Base-by-base conservation (phyloP, 2,888 invertebrate genomes). In the Pollenia labialis region DNA sequence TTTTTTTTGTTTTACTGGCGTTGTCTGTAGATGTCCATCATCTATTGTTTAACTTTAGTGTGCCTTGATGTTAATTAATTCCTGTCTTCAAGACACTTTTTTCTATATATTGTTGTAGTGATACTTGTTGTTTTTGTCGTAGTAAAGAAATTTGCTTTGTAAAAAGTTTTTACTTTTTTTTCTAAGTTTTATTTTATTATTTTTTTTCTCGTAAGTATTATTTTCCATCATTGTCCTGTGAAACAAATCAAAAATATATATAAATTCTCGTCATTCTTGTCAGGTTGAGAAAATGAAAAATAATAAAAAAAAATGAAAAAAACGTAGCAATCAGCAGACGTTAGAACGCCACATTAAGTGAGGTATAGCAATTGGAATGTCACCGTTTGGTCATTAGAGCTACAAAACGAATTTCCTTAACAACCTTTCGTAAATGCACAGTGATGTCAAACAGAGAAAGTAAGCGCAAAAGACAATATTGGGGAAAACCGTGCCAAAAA, bases 41-140 rank as follows among this genome's bases (percentile, higher is more conserved):
- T 72, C 87, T 81, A 81, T 87, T 87, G 84, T 87, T 84, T 87
- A 74, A 76, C 68, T 44, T 84, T 60, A 77, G 77, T 82, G 71
- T 62, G 87, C 74, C 82, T 87, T 85, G 89, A 90, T 91, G 92
- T 92, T 92, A 92, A 92, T 92, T 92, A 92, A 92, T 92, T 93
- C 92, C 90, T 91, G 91, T 92, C 89, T 92, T 92, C 90, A 91
- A 92, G 91, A 91, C 90, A 91, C 90, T 90, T 91, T 89, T 90
- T 89, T 74, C 48, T 16, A 11, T 14, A 64, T 75, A 46, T 42
- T 52, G 56, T 4, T 32, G 32, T 32, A 32, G 32, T 32, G 32
- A 32, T 58, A 54, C 18, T 44, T 66, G 4, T 50, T 56, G 42
- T 77, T 69, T 71, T 23, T 42, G 46, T n/a, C n/a, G n/a, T 32